A percentile compares a stretch with the other conserved stretches of the same genome.
Evolutionary conservation across 2,113 vertebrate genomes (phyloP).

Genomic region (Cynoglossus semilaevis): DNA sequence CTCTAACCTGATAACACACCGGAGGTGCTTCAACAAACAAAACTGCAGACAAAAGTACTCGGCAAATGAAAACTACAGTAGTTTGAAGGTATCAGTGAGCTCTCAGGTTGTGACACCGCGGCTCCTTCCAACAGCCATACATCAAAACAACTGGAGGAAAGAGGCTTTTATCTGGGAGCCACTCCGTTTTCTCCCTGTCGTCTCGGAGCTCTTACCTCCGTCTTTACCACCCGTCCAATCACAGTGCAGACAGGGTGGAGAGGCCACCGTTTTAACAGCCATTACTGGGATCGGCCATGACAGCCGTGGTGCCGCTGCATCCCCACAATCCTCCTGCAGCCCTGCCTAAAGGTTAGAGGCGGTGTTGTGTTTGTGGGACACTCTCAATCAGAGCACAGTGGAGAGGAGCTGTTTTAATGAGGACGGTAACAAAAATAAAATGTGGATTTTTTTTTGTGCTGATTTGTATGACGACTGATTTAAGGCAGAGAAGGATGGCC

Average conservation of each 20-base stretch:
- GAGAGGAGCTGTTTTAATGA: slow-evolving; percentile 41
- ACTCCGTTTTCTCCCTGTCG: neutral
- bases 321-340: slow-evolving; percentile 10
- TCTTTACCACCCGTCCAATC: slow-evolving; percentile 32
- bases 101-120: too few relatives aligned
- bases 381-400: slow-evolving; percentile 30
- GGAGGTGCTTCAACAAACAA: too few relatives aligned
- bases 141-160: neutral
- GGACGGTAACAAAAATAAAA: slow-evolving; percentile 24
- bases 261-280: slow-evolving; percentile 66
- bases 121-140: neutral
- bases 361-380: neutral
- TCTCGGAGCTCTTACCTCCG: neutral
- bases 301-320: slow-evolving; percentile 46
- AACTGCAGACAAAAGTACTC: too few relatives aligned
- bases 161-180: neutral
- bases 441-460: slow-evolving; percentile 7
- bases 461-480: neutral
- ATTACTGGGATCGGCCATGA: slow-evolving; percentile 66
- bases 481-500: neutral
- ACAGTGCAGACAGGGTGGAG: slow-evolving; percentile 49
- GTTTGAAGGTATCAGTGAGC: neutral
- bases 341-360: neutral
- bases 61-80: too few relatives aligned
- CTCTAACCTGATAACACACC: neutral